A percentile compares a stretch with the other conserved stretches of the same genome.
Evolutionary conservation across 2,888 invertebrate genomes (phyloP).

Genomic region (Lacanobia wlatinum): DNA sequence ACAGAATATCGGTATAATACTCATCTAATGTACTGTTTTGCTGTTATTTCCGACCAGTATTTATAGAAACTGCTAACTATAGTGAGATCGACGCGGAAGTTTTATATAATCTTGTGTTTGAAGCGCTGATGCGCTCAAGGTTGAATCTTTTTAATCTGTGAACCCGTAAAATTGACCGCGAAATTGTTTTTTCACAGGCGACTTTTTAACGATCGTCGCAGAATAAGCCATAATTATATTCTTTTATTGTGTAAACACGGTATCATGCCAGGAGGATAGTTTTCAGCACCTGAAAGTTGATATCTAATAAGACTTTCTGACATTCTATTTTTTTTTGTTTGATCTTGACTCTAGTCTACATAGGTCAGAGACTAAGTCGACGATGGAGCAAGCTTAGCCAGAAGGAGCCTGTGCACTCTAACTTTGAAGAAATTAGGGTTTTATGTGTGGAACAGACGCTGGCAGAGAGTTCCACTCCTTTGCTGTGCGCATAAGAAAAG

Average conservation of each 20-base stretch:
- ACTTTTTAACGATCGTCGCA: constrained; percentile 48
- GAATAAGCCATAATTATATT: constrained; percentile 34
- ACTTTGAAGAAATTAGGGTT: too few relatives aligned
- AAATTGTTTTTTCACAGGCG: constrained; percentile 37
- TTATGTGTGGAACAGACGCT: too few relatives aligned
- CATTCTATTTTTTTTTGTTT: too few relatives aligned
- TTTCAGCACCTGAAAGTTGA: constrained; percentile 3
- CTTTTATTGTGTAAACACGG: constrained; percentile 38
- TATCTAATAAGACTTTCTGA: background rate
- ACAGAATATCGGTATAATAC: background rate
- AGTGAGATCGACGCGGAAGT: constrained; percentile 42
- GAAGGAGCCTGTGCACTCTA: too few relatives aligned
- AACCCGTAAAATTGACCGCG: constrained; percentile 49
- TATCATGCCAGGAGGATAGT: constrained; percentile 4
- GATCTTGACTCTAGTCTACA: too few relatives aligned
- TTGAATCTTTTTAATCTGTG: constrained; percentile 43
- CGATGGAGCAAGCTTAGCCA: too few relatives aligned
- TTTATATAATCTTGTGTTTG: constrained; percentile 24
- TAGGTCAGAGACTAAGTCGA: too few relatives aligned
- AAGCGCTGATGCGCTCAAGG: constrained; percentile 43
- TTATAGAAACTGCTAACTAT: constrained; percentile 22
- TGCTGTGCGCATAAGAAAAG: too few relatives aligned
- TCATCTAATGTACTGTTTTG: constrained; percentile 25
- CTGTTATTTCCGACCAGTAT: constrained; percentile 27
- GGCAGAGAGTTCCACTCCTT: too few relatives aligned